phyloP scores from a whole-genome alignment of 1,140 invertebrate species.

The Rhynchophorus ferrugineus region DNA sequence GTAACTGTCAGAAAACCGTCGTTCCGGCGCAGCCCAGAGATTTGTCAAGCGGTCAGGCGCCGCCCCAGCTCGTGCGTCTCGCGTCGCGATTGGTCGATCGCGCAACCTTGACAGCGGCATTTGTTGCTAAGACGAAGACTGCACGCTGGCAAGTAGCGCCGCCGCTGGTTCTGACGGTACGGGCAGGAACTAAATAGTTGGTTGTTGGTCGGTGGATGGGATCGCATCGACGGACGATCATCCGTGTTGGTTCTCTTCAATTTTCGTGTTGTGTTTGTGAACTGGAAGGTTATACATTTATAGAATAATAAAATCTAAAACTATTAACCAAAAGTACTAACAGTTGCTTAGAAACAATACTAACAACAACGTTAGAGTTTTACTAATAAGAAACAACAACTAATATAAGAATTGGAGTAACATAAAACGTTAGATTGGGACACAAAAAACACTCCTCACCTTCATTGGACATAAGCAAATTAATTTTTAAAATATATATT shows the following conservation, averaged over 20 bases:
- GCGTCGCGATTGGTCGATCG: slow-evolving; percentile 32
- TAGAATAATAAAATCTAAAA: too few relatives aligned
- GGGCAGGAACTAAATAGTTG: slow-evolving; percentile 25
- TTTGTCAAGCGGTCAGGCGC: slow-evolving; percentile 36
- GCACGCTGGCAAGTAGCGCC: slow-evolving; percentile 37
- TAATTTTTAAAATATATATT: too few relatives aligned
- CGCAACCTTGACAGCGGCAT: slow-evolving; percentile 19
- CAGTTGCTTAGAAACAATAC: too few relatives aligned
- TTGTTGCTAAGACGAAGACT: slow-evolving; percentile 31
- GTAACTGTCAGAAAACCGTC: slow-evolving; percentile 39
- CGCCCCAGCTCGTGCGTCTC: slow-evolving; percentile 32
- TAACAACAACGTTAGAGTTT: too few relatives aligned
- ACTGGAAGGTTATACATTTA: not conserved
- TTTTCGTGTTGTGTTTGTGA: slow-evolving; percentile 1
- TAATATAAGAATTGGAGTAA: too few relatives aligned
- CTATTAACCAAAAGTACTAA: too few relatives aligned
- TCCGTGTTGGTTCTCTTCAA: too few relatives aligned
- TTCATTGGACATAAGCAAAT: too few relatives aligned
- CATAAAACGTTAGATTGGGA: too few relatives aligned
- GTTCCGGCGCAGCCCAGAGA: slow-evolving; percentile 37
- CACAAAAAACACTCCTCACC: too few relatives aligned
- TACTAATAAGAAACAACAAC: too few relatives aligned
- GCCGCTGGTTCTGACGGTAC: slow-evolving; percentile 24
- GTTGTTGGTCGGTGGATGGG: slow-evolving; percentile 19
- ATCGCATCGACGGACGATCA: slow-evolving; percentile 13